Conservation (phyloP, 2,797 vertebrate species). For the Anomalospiza imberbis region DNA sequence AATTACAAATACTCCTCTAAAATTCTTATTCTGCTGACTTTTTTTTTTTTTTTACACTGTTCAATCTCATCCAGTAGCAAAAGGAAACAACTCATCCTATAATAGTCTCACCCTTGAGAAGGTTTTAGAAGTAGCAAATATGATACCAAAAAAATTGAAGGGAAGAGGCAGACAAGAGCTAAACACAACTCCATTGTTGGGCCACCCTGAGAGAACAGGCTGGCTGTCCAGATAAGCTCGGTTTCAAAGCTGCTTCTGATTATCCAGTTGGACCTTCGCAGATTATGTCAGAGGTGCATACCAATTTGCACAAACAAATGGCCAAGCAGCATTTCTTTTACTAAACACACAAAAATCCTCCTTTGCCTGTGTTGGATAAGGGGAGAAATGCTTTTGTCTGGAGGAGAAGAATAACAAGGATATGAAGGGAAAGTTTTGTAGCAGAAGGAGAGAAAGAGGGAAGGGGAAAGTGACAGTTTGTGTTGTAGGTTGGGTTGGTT, state of each 20-base stretch:
- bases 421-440: neutral
- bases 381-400: neutral
- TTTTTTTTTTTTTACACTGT: neutral
- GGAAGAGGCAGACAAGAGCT: neutral
- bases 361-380: neutral
- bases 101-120: neutral
- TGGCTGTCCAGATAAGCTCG: conserved; percentile 7
- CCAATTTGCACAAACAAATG: neutral
- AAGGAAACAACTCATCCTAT: neutral
- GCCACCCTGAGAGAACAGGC: neutral
- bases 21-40: neutral
- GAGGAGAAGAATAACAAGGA: neutral
- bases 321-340: neutral
- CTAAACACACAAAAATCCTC: neutral
- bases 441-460: neutral
- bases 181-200: neutral
- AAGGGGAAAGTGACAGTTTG: neutral
- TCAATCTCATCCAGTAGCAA: neutral
- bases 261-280: neutral
- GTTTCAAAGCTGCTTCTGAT: neutral
- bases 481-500: too few relatives aligned
- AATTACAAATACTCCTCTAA: neutral
- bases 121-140: neutral
- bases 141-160: neutral
- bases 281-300: neutral